Evolutionary conservation across 1,140 invertebrate species (phyloP), one percentile per base, ranked within the genome.

Genomic region (Hormaphis cornu): DNA sequence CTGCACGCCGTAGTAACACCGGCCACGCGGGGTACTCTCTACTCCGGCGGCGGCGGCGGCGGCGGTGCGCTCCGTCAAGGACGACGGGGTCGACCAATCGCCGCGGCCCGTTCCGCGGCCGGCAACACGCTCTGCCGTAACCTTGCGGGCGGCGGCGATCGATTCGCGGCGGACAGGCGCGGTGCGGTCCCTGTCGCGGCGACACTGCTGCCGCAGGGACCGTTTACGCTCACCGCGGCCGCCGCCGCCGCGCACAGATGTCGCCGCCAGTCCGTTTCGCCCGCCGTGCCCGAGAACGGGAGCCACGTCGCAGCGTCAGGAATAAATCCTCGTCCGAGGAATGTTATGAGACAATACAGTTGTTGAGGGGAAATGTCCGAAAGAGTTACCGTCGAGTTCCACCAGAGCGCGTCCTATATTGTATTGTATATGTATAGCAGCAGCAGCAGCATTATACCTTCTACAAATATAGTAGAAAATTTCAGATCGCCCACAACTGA

Each of bases 101-200:
- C 59, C 4, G 42, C 40, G 1, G 35, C 22, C 40, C 26, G 54
- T 16, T 14, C 14, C 30, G 0, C 10, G 30, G 1, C 53, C 58
- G 24, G 14, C 16, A 3, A 1, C 22, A 14, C 24, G n/a, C 26
- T 63, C n/a, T n/a, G 5, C 16, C 3, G 18, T 63, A 63, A 63
- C 59, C 59, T 63, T 63, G 59, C 59, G 40, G 35, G 33, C 26
- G 52, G 16, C 54, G 14, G 54, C 56, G 58, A 61, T 61, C 37
- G 37, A 61, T 61, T 14, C 37, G 58, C 35, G 6, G 30, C 53
- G 53, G 18, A 37, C 53, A 56, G 12, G 53, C 53, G 53, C 53
- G 1, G 53, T 56, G 14, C 30, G 53, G 12, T 20, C 20, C 33
- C 1, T 10, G 7, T 26, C 2, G n/a, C n/a, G n/a, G n/a, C 12